Evolutionary conservation across 2,888 invertebrate species (phyloP), one percentile per base, ranked within the genome.

Genomic region (Notodonta dromedarius): DNA sequence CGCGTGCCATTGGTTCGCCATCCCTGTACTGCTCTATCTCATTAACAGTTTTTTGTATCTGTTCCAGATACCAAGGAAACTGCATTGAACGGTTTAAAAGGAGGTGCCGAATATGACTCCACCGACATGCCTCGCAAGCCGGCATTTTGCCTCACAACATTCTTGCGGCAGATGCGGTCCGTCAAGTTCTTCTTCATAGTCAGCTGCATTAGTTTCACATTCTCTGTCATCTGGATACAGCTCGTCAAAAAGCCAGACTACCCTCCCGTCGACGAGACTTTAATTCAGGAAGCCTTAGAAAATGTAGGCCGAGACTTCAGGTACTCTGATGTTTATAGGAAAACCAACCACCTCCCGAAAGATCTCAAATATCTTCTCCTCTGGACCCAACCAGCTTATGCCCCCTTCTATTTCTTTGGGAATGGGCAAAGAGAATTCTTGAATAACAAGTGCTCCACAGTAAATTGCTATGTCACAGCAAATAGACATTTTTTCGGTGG

Each of bases 381-480:
- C 0, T 93, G 93, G 93, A 89, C 89, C 0, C 64, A 56, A 0
- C 57, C 65, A 5, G 82, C 84, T 39, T 85, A 70, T 48, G 83
- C 85, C 7, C 92, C 92, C 0, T 84, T 91, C 12, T 80, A 83
- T 58, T 83, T 69, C n/a, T 44, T 88, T 8, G 81, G 79, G 0
- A 24, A 73, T 0, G 89, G 88, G 0, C 87, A 87, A 62, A 69
- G 73, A 56, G 77, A 69, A 3, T 90, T 90, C 62, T 70, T 89
- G 9, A 74, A 79, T 7, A 82, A 86, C n/a, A 89, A 90, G 62
- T 93, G 93, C 65, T 77, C 88, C 12, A 67, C 73, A 24, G 76
- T 82, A 7, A 88, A 90, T 56, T 93, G 93, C 65, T 92, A 86
- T 53, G 86, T 91, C 80, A 86, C 89, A 5, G 39, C 65, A 1